phyloP scores from a whole-genome alignment of 1,140 invertebrate species.

The Semibalanus balanoides region DNA sequence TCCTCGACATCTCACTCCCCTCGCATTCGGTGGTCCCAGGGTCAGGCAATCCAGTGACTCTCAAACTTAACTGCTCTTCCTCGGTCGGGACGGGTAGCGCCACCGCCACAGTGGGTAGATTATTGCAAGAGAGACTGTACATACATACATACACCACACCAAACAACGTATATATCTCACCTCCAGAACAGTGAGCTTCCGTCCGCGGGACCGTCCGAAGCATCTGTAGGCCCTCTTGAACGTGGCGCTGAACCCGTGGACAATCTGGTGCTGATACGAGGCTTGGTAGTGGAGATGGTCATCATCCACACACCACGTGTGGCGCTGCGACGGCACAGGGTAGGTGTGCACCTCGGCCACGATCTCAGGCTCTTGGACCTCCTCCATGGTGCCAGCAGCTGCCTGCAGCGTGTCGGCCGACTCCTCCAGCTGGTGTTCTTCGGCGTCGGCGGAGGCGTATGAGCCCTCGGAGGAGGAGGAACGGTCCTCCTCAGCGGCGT shows the following conservation, averaged over 20 bases:
- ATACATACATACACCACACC: too few relatives aligned
- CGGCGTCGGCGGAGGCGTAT: neutral
- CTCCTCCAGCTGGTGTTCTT: neutral
- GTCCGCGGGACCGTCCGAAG: neutral
- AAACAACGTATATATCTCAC: too few relatives aligned
- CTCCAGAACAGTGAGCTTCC: too few relatives aligned
- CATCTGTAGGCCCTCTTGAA: neutral
- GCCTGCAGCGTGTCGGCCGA: too few relatives aligned
- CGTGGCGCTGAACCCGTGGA: neutral
- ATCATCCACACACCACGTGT: neutral
- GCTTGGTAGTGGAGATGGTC: neutral
- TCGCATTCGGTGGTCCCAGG: too few relatives aligned
- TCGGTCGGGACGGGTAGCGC: too few relatives aligned
- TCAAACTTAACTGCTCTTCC: too few relatives aligned
- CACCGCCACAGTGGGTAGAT: too few relatives aligned
- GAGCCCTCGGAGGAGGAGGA: neutral
- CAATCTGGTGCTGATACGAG: neutral
- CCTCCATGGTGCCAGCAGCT: neutral
- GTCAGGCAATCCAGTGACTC: too few relatives aligned
- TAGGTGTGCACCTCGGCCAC: neutral
- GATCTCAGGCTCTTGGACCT: neutral
- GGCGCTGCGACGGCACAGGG: neutral
- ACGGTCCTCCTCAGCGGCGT: neutral
- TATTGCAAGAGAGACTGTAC: too few relatives aligned
- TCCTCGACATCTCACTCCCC: too few relatives aligned